Percentiles rank a stretch among this genome's conserved stretches.
These are phyloP conservation scores for Elgaria multicarinata DNA, from an alignment of 2,113 vertebrate genomes.

Conservation along the genomic window DNA sequence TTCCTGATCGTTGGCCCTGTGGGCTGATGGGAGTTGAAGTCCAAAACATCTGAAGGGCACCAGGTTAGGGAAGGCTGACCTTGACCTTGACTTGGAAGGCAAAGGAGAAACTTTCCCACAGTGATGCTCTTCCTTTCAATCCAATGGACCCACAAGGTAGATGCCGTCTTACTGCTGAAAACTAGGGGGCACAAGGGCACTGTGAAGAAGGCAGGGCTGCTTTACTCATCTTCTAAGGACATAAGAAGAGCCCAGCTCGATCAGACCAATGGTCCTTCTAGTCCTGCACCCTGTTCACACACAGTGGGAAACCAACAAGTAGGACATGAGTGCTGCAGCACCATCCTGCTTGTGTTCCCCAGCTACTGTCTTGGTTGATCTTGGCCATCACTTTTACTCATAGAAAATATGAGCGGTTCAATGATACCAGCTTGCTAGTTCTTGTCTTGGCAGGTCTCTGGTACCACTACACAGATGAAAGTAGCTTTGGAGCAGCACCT, in stretches of 20 bases:
- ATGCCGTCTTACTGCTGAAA: neutral
- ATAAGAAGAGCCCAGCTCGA: no score
- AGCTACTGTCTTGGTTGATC: no score
- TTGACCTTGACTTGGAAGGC: neutral
- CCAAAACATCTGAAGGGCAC: neutral
- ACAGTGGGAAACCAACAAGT: no score
- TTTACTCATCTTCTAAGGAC: neutral
- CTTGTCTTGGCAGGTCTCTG: slow-evolving; percentile 77
- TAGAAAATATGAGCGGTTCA: neutral
- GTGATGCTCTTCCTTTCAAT: neutral
- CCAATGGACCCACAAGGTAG: neutral
- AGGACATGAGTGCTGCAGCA: no score
- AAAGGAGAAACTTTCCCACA: neutral
- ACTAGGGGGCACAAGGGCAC: neutral
- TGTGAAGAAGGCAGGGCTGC: neutral
- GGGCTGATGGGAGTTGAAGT: neutral
- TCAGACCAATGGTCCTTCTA: no score
- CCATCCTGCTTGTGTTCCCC: no score
- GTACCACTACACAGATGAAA: slow-evolving; percentile 83
- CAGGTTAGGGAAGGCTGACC: neutral
- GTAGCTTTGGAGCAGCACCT: slow-evolving; percentile 86
- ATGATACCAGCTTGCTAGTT: fast-evolving
- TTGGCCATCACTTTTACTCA: neutral
- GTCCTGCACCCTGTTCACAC: no score
- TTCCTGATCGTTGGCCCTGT: no score